These are phyloP conservation scores for Melanotaenia nigrans DNA, from an alignment of 2,797 vertebrate species.

Conservation along the genomic window DNA sequence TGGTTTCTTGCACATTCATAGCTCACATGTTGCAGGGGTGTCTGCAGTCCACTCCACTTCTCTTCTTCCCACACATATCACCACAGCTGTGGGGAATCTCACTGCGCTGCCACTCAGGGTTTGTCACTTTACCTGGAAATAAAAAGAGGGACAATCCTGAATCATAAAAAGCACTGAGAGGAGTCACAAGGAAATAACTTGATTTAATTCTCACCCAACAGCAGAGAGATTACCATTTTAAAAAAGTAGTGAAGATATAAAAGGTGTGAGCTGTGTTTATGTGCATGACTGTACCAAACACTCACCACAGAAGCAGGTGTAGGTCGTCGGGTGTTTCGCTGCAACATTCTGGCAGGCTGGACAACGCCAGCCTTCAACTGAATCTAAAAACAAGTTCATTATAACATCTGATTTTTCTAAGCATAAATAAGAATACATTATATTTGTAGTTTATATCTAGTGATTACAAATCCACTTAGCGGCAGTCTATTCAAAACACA, in stretches of 20 bases:
- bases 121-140: constrained; percentile 90
- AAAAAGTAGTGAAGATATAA: background rate
- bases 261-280: background rate
- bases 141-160: background rate
- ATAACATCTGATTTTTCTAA: background rate
- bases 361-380: constrained; percentile 94
- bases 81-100: constrained; percentile 99
- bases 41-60: constrained; percentile 90
- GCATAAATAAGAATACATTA: no score
- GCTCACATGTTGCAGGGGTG: constrained; percentile 99
- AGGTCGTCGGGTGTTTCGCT: constrained; percentile 87
- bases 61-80: constrained; percentile 96
- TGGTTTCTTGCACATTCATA: background rate
- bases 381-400: constrained; percentile 78
- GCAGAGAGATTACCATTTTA: background rate
- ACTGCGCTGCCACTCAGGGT: constrained; percentile 96
- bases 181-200: background rate
- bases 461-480: background rate
- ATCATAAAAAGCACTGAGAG: background rate
- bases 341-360: constrained; percentile 97
- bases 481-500: background rate
- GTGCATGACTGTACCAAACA: background rate
- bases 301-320: constrained; percentile 98
- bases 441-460: background rate
- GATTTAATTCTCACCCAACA: background rate